These are phyloP conservation scores for Leptinotarsa tumamoca DNA, from an alignment of 2,888 invertebrate genomes.

Conservation along the genomic window DNA sequence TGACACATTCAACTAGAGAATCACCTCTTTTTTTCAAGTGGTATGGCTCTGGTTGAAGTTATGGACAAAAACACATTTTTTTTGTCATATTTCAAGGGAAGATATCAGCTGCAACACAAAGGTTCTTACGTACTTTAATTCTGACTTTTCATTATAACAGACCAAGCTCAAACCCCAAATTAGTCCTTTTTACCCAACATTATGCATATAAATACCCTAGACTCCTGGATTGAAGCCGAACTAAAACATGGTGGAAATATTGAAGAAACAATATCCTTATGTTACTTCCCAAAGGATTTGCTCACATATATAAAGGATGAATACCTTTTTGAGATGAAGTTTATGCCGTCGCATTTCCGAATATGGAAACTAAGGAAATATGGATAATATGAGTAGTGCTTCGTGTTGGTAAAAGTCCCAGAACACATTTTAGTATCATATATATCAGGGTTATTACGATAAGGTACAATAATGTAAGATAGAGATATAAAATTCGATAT, in stretches of 20 bases:
- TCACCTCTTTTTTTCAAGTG: too few relatives aligned
- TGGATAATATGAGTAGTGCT: conserved; percentile 40
- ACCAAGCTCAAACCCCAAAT: not conserved
- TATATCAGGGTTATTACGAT: conserved; percentile 36
- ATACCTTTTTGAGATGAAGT: conserved; percentile 21
- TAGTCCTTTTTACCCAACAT: conserved; percentile 1
- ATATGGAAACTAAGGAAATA: conserved; percentile 42
- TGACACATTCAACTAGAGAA: too few relatives aligned
- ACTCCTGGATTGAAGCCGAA: conserved; percentile 11
- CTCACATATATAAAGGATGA: conserved; percentile 20
- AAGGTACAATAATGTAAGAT: conserved; percentile 30
- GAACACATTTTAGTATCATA: conserved; percentile 37
- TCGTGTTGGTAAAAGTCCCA: conserved; percentile 38
- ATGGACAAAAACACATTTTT: too few relatives aligned
- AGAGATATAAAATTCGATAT: not conserved
- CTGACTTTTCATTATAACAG: not conserved
- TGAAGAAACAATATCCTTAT: conserved; percentile 36
- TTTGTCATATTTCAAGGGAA: too few relatives aligned
- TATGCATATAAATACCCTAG: conserved; percentile 2
- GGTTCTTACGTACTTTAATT: too few relatives aligned
- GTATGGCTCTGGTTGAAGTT: too few relatives aligned
- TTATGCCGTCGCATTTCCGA: conserved; percentile 34
- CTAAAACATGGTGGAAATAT: conserved; percentile 36
- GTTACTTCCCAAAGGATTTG: conserved; percentile 33
- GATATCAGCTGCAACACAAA: too few relatives aligned